Conservation (phyloP, 2,888 invertebrate species). For the Rhorus exstirpatorius region DNA sequence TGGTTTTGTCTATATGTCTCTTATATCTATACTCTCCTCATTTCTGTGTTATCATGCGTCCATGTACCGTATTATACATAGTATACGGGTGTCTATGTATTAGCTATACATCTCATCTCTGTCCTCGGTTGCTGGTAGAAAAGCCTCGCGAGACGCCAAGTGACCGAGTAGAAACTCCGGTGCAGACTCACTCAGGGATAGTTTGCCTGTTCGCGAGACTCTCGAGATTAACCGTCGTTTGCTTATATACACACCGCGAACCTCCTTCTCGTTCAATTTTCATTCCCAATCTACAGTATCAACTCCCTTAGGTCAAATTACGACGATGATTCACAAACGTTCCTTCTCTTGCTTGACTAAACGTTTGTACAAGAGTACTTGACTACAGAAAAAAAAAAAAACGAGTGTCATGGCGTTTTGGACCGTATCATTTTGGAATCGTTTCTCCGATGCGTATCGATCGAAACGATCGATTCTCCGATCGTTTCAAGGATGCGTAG, state of each 20-base stretch:
- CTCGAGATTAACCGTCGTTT: constrained; percentile 66
- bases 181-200: constrained; percentile 53
- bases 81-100: not conserved
- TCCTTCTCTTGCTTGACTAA: too few species aligned
- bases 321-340: too few species aligned
- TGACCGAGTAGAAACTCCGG: constrained; percentile 60
- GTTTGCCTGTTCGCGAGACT: constrained; percentile 62
- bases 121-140: constrained; percentile 10
- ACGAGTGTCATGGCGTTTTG: too few species aligned
- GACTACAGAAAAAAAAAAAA: too few species aligned
- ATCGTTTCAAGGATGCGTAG: too few species aligned
- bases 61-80: constrained; percentile 6
- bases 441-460: too few species aligned
- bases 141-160: constrained; percentile 57
- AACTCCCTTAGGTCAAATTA: constrained; percentile 20
- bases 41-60: constrained; percentile 1
- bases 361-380: not conserved
- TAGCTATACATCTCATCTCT: not conserved
- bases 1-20: not conserved
- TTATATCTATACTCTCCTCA: not conserved
- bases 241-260: constrained; percentile 25
- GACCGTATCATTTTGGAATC: too few species aligned
- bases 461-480: too few species aligned
- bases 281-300: constrained; percentile 15
- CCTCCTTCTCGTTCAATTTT: constrained; percentile 50